Base-by-base conservation (phyloP, 2,888 invertebrate species). In the Hoplodrina ambigua region DNA sequence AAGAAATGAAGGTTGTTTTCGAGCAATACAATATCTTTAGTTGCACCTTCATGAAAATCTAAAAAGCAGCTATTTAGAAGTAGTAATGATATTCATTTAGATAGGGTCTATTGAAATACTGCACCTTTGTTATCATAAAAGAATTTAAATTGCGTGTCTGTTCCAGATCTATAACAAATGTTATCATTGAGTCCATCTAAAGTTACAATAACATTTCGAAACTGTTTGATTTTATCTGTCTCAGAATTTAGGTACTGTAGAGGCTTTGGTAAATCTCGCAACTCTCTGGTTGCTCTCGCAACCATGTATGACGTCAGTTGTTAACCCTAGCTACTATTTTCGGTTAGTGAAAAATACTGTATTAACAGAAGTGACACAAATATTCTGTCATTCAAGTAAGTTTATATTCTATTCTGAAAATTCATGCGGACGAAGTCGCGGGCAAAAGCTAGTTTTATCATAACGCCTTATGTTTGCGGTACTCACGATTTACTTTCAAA, bases 401-500 rank as follows among this genome's bases (percentile, higher is more conserved):
- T 25, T 25, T 25, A 25, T 37, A 37, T 37, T 37, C 1, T 37
- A 8, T 37, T 37, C 1, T 37, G 8, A 37, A 37, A 37, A 37
- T 37, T 7, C 8, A 37, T 37, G 37, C 37, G 8, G 37, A 37
- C 8, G 8, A 37, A 37, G 37, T 37, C 37, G 8, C 37, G 8
- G 37, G 37, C 37, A 37, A 37, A 37, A 37, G 37, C 37, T 37
- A 37, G 37, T 37, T 37, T 37, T 15, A 64, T 59, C 66, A 82
- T 61, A 60, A 81, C 25, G 64, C 52, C 44, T 54, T 52, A 63
- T 37, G 33, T 65, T 60, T 57, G 63, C 53, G 30, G 46, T 69
- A 55, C 57, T 75, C 76, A 86, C 81, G 78, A 78, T 83, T 85
- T 83, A 84, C 91, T 91, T 91, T 90, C 89, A 82, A 87, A 82